Evolutionary conservation across 1,140 invertebrate genomes (phyloP).

Genomic region (Ruditapes philippinarum): DNA sequence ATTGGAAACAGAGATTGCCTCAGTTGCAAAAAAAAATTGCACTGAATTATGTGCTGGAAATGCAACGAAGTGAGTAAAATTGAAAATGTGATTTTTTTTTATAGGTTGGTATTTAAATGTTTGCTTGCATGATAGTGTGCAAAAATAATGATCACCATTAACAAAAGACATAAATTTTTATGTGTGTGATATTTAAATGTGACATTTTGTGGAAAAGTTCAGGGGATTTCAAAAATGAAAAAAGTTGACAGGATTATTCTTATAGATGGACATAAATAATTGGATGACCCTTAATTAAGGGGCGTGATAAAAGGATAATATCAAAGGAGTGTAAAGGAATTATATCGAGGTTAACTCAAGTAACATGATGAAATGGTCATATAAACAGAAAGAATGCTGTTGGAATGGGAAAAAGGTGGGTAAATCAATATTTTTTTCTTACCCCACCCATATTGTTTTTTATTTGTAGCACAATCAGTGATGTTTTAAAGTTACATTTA

Average conservation of each 20-base stretch:
- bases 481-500: not conserved
- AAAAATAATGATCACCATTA: not conserved
- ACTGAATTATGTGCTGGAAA: no score
- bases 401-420: constrained; percentile 55
- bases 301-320: not conserved
- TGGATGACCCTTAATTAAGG: not conserved
- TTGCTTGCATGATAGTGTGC: not conserved
- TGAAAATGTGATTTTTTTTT: not conserved
- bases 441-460: not conserved
- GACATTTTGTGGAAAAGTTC: not conserved
- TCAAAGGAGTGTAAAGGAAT: not conserved
- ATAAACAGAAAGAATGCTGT: constrained; percentile 59
- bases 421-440: not conserved
- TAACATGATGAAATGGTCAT: constrained; percentile 68
- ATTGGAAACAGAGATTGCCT: not conserved
- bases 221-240: not conserved
- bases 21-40: constrained; percentile 9
- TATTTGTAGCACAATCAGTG: not conserved
- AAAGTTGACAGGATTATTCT: not conserved
- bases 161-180: not conserved
- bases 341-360: constrained; percentile 3
- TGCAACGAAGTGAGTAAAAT: not conserved
- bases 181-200: not conserved
- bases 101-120: not conserved
- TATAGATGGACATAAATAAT: constrained; percentile 1